Evolutionary conservation across 2,797 vertebrate species (phyloP), one percentile per base, ranked within the genome.

Genomic region (Trichosurus vulpecula): DNA sequence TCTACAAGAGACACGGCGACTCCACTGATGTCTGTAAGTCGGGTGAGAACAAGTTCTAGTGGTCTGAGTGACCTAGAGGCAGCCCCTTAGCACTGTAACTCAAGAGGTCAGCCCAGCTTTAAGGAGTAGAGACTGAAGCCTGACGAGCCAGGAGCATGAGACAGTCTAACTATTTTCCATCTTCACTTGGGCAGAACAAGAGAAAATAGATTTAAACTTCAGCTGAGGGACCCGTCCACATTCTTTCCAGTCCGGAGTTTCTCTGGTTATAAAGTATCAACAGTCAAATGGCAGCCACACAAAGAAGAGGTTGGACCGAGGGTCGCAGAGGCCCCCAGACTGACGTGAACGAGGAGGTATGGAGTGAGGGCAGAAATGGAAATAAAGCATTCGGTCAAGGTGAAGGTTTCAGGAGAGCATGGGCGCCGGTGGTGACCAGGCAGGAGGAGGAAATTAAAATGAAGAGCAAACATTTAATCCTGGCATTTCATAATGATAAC

Each of bases 71-170:
- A 2, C 11, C 11, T 52, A 2, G 10, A 4, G 0, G 14, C 30
- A 87, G n/a, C 5, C 30, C 30, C 10, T 0, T 0, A 81, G 35
- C 16, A 3, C 22, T 51, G 16, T 25, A 13, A 1, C 27, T 4
- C 30, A 12, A 5, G 22, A 52, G 90, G 41, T 57, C 52, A 0
- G 0, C 55, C 27, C 52, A 6, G 57, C 1, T 2, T 11, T 10
- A 25, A 81, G 4, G 41, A 53, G 31, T 11, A 0, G 3, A 16
- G 47, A 51, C 47, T 8, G 0, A 29, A 90, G 52, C n/a, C 41
- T 0, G 8, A 0, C 0, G 0, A 3, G 1, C 25, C 47, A 41
- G 66, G 52, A 25, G 4, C 58, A 5, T 0, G 1, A 16, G 57
- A 35, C 1, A 0, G n/a, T 47, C 1, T 47, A 0, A 35, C 27